phyloP scores from a whole-genome alignment of 2,888 invertebrate genomes.

The Punctoribates punctum region DNA sequence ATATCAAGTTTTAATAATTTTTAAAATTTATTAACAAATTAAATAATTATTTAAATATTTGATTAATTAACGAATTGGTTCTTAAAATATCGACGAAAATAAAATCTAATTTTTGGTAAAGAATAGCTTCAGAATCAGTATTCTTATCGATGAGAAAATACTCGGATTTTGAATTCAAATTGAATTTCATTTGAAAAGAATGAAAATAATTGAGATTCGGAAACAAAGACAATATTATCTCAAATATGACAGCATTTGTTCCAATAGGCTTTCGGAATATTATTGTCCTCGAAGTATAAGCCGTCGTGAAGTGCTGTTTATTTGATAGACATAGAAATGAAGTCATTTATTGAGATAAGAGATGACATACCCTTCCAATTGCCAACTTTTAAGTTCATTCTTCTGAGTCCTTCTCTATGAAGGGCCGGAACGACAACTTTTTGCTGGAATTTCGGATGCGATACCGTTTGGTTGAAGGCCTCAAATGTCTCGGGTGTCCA shows the following conservation, averaged over 20 bases:
- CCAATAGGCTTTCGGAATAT: constrained; percentile 45
- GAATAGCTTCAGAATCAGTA: too few species aligned
- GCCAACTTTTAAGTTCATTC: constrained; percentile 33
- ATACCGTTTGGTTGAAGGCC: constrained; percentile 29
- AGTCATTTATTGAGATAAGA: not conserved
- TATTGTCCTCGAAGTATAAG: constrained; percentile 46
- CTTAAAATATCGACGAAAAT: too few species aligned
- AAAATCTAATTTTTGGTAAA: too few species aligned
- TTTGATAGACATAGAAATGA: not conserved
- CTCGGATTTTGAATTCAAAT: too few species aligned
- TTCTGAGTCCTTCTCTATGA: constrained; percentile 27
- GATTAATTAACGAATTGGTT: too few species aligned
- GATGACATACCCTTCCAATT: constrained; percentile 36
- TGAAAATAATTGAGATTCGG: too few species aligned
- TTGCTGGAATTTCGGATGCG: constrained; percentile 36
- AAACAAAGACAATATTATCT: too few species aligned
- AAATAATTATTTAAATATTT: not conserved
- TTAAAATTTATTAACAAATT: too few species aligned
- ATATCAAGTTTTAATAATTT: not conserved
- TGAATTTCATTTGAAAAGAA: too few species aligned
- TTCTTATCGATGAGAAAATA: too few species aligned
- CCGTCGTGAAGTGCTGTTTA: constrained; percentile 46
- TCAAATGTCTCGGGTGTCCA: constrained; percentile 36
- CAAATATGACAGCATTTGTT: constrained; percentile 45
- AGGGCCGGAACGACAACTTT: constrained; percentile 28